A percentile compares a stretch with the other conserved stretches of the same genome.
These are phyloP conservation scores for Gobio gobio DNA, from an alignment of 2,113 vertebrate species.

Conservation along the genomic window DNA sequence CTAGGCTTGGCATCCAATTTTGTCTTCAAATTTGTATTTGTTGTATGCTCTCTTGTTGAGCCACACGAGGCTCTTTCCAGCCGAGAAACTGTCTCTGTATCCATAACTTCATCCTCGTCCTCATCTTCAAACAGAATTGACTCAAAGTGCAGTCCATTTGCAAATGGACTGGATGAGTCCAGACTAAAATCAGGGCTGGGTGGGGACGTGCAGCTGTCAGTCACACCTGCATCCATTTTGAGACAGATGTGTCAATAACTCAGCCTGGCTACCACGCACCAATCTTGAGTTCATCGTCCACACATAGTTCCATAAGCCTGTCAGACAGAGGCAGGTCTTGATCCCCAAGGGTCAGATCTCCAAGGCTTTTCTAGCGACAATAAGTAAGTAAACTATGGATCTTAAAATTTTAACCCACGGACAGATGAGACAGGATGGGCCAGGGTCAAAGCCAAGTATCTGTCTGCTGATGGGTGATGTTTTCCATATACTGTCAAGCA, in stretches of 20 bases:
- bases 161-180: slow-evolving; percentile 75
- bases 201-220: slow-evolving; percentile 66
- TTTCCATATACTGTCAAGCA: slow-evolving; percentile 76
- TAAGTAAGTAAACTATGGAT: slow-evolving; percentile 74
- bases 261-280: slow-evolving; percentile 15
- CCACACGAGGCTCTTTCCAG: neutral
- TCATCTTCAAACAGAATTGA: slow-evolving; percentile 79
- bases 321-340: slow-evolving; percentile 63
- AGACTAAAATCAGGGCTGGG: slow-evolving; percentile 78
- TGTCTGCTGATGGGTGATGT: slow-evolving; percentile 73
- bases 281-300: slow-evolving; percentile 14
- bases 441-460: slow-evolving; percentile 76
- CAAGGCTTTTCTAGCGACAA: slow-evolving; percentile 84
- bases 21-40: slow-evolving; percentile 12
- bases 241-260: neutral
- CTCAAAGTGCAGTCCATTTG: slow-evolving; percentile 79
- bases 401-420: slow-evolving; percentile 77
- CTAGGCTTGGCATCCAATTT: slow-evolving; percentile 13
- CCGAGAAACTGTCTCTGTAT: slow-evolving; percentile 21
- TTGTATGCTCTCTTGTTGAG: neutral
- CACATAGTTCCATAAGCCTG: slow-evolving; percentile 38
- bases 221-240: slow-evolving; percentile 49
- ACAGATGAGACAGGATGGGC: slow-evolving; percentile 71
- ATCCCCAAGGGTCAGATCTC: slow-evolving; percentile 89
- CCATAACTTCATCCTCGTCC: slow-evolving; percentile 58